These are phyloP conservation scores for Clepsis dumicolana DNA, from an alignment of 2,888 invertebrate genomes.

Conservation along the genomic window DNA sequence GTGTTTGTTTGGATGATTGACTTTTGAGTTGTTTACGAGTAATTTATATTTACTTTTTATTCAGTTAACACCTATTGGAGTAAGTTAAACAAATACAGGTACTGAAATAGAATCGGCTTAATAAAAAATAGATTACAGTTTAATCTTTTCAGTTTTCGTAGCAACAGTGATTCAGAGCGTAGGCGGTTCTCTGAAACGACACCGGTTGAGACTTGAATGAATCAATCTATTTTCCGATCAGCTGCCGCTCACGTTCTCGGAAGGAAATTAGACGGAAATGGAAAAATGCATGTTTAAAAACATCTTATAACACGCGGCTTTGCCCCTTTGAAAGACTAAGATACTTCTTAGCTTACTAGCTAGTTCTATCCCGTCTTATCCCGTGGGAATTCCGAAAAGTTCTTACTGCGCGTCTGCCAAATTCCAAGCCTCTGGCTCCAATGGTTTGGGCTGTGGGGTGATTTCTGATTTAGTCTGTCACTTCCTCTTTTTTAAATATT, in stretches of 20 bases:
- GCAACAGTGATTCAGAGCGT: conserved; percentile 34
- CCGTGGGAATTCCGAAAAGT: no score
- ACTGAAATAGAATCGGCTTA: conserved; percentile 5
- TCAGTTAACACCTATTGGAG: neutral
- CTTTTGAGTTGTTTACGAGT: conserved; percentile 23
- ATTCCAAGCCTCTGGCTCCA: no score
- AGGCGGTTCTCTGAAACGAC: conserved; percentile 36
- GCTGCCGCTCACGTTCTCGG: conserved; percentile 13
- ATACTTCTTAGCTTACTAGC: no score
- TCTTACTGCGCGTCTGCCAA: no score
- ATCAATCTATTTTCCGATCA: conserved; percentile 34
- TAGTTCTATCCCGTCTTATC: no score
- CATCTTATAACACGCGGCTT: no score
- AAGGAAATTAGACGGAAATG: conserved; percentile 22
- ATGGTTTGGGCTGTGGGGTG: no score
- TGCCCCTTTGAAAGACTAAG: no score
- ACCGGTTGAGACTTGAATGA: conserved; percentile 12
- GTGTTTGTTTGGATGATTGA: conserved; percentile 26
- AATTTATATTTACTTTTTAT: conserved; percentile 3
- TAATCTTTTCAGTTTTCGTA: conserved; percentile 15
- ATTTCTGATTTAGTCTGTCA: no score
- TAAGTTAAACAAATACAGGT: conserved; percentile 1
- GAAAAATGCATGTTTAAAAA: conserved; percentile 3
- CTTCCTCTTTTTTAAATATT: no score
- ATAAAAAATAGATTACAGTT: conserved; percentile 12